phyloP scores from a whole-genome alignment of 2,113 vertebrate genomes.

The Pelusios castaneus region DNA sequence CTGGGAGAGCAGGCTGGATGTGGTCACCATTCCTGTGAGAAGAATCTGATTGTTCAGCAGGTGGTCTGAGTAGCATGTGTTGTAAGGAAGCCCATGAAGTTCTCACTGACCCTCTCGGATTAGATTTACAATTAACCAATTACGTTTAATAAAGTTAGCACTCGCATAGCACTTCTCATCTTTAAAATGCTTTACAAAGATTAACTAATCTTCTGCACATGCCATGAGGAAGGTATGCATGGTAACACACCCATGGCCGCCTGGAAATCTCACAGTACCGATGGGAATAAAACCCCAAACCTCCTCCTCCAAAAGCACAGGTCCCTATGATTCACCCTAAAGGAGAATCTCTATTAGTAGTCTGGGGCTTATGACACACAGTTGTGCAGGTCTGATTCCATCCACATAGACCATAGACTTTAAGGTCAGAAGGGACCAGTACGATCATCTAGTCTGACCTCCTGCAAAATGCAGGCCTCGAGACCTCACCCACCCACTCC shows the following conservation, averaged over 20 bases:
- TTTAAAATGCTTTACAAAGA: not conserved
- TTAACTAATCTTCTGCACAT: not conserved
- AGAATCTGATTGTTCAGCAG: not conserved
- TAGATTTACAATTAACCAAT: not conserved
- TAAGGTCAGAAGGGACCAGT: no score
- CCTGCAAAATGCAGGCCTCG: no score
- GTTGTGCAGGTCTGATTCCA: not conserved
- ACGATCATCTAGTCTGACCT: no score
- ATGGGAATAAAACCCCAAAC: not conserved
- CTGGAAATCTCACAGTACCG: not conserved
- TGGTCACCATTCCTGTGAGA: not conserved
- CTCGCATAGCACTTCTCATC: not conserved
- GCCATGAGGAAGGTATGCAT: not conserved
- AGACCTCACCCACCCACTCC: no score
- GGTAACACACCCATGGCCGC: fast-evolving
- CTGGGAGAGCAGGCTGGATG: not conserved
- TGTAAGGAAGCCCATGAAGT: not conserved
- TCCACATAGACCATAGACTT: no score
- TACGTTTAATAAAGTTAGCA: not conserved
- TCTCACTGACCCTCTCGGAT: not conserved
- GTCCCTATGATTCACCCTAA: not conserved
- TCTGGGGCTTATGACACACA: not conserved
- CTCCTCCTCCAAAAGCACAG: not conserved
- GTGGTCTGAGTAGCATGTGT: fast-evolving
- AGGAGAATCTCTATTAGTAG: not conserved